Base-by-base conservation (phyloP, 2,888 invertebrate genomes). In the Dasypolia templi region DNA sequence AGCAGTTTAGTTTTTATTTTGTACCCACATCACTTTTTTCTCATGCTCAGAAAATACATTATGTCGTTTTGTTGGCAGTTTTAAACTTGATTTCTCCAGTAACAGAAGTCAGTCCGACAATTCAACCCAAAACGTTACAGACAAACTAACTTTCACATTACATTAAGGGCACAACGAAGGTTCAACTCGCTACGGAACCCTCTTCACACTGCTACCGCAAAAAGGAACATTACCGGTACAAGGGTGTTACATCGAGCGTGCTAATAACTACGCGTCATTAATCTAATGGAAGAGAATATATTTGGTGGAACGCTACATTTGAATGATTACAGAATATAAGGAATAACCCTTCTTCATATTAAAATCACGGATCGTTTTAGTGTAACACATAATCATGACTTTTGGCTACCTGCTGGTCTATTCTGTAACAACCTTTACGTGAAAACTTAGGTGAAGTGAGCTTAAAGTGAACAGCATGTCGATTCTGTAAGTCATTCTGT, bases 201-300 rank as follows among this genome's bases (percentile, higher is more conserved):
- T 67, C 46, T 42, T 70, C 78, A 58, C 46, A 44, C 35, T 59
- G 49, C 46, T 46, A 59, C 83, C 79, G 35, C 83, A 77, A 80
- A 80, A 82, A 82, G 71, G 63, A 55, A 63, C 83, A 71, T 82
- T 71, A 68, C 66, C 71, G 79, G 53, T 59, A 69, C 65, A 83
- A 61, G 56, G 55, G 46, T 63, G 64, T 66, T 81, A 26, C 35
- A 79, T 72, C 49, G 58, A 79, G 49, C 81, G 66, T 59, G 58
- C 22, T 78, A 69, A 72, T 82, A 80, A 59, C 53, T 55, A 56
- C 49, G 83, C 73, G 26, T 83, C 83, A 83, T 81, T 81, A 79
- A 49, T n/a, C 65, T 59, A 58, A 73, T 70, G 69, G 44, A 42
- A 42, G n/a, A 59, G 71, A 49, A 62, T 70, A 55, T 51, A 42